Evolutionary conservation across 2,113 vertebrate species (phyloP).

Genomic region (Acrocephalus arundinaceus): DNA sequence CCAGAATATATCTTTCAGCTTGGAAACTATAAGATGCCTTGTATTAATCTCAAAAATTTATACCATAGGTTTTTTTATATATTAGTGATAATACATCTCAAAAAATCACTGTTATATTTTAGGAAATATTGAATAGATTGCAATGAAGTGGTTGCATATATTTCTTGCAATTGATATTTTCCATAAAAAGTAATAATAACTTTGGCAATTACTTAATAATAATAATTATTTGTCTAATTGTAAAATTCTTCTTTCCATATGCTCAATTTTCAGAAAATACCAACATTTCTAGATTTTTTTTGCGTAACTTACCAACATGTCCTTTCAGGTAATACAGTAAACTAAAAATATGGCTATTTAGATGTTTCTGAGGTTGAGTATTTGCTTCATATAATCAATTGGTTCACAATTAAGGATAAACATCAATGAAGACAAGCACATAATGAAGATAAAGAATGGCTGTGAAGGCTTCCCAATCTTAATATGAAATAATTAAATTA

Average conservation of each 20-base stretch:
- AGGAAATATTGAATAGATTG: not conserved
- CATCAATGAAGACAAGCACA: constrained; percentile 6
- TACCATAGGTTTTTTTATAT: not conserved
- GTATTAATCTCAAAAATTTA: not conserved
- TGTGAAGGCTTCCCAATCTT: not conserved
- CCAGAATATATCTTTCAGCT: not conserved
- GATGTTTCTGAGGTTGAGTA: not conserved
- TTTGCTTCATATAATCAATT: constrained; percentile 7
- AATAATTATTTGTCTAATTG: not conserved
- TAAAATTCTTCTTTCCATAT: not conserved
- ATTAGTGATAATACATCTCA: not conserved
- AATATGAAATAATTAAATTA: constrained; percentile 49
- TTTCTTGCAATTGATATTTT: not conserved
- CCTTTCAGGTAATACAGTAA: not conserved
- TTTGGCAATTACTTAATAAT: not conserved
- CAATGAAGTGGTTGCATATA: not conserved
- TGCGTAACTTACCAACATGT: not conserved
- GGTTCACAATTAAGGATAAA: constrained; percentile 7
- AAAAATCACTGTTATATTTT: not conserved
- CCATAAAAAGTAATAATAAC: not conserved
- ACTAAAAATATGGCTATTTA: not conserved
- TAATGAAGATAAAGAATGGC: constrained; percentile 45
- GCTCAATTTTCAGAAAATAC: not conserved
- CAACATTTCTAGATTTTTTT: not conserved
- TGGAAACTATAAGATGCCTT: not conserved